Evolutionary conservation across 2,888 invertebrate species (phyloP).

Genomic region (Proisotoma minuta): DNA sequence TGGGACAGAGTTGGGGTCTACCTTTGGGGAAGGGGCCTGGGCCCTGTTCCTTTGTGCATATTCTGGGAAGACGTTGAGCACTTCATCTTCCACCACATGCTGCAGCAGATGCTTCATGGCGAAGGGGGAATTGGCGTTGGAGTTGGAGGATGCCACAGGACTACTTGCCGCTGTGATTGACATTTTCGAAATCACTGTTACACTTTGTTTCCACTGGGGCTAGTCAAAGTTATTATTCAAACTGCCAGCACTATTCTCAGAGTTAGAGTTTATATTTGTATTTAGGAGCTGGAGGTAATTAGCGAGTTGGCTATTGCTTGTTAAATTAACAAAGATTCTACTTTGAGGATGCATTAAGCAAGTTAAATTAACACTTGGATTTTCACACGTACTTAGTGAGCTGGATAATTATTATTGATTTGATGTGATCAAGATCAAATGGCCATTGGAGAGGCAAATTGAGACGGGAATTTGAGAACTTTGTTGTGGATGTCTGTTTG

Average conservation of each 20-base stretch:
- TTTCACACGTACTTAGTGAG: neutral
- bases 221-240: no score
- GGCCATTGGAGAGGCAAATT: neutral
- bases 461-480: no score
- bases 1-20: conserved; percentile 6
- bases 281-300: neutral
- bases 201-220: neutral
- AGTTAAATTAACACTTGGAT: neutral
- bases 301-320: neutral
- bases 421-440: no score
- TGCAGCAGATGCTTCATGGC: conserved; percentile 29
- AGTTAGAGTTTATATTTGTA: neutral
- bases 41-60: neutral
- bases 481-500: no score
- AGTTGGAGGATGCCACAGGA: neutral
- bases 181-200: neutral
- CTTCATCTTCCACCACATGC: conserved; percentile 28
- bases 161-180: neutral
- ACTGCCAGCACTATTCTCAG: neutral
- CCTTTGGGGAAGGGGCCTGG: conserved; percentile 5
- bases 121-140: conserved; percentile 20
- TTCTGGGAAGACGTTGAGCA: conserved; percentile 23
- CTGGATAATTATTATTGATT: neutral
- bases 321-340: neutral
- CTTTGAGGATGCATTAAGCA: neutral